These are phyloP conservation scores for Pheosia tremula DNA, from an alignment of 2,888 invertebrate genomes.

Conservation along the genomic window DNA sequence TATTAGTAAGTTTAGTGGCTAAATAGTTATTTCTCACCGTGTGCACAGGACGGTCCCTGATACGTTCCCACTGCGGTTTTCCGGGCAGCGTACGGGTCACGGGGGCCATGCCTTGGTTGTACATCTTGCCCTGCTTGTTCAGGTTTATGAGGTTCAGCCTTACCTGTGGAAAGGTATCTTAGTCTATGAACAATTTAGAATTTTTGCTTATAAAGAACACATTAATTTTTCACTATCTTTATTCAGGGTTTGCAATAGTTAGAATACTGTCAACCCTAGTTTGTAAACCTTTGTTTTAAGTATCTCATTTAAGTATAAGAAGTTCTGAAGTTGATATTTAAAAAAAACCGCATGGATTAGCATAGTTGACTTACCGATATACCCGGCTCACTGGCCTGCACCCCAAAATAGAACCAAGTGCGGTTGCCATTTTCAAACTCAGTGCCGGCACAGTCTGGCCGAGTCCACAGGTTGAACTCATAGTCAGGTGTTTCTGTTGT, in stretches of 20 bases:
- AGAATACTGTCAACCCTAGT: too few species aligned
- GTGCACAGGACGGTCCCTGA: constrained; percentile 91
- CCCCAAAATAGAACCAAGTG: constrained; percentile 97
- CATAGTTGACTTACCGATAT: constrained; percentile 75
- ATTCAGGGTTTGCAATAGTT: too few species aligned
- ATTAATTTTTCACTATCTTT: too few species aligned
- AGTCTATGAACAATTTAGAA: too few species aligned
- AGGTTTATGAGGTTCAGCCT: constrained; percentile 94
- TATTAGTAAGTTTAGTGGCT: too few species aligned
- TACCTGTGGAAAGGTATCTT: constrained; percentile 67
- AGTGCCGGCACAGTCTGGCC: constrained; percentile 94
- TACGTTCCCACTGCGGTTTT: constrained; percentile 92
- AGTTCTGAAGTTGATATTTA: too few species aligned
- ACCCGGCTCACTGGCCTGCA: constrained; percentile 84
- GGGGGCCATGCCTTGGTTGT: constrained; percentile 95
- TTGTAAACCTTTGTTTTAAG: too few species aligned
- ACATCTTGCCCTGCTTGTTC: constrained; percentile 95
- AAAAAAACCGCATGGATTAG: too few species aligned
- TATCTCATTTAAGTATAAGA: too few species aligned
- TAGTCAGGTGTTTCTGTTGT: constrained; percentile 85
- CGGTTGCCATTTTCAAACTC: constrained; percentile 95
- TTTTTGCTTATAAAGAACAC: too few species aligned
- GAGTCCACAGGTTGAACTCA: constrained; percentile 96
- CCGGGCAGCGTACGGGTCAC: constrained; percentile 91
- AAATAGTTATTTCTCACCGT: constrained; percentile 79